phyloP scores from a whole-genome alignment of 1,140 invertebrate species.

The Cotesia glomerata region DNA sequence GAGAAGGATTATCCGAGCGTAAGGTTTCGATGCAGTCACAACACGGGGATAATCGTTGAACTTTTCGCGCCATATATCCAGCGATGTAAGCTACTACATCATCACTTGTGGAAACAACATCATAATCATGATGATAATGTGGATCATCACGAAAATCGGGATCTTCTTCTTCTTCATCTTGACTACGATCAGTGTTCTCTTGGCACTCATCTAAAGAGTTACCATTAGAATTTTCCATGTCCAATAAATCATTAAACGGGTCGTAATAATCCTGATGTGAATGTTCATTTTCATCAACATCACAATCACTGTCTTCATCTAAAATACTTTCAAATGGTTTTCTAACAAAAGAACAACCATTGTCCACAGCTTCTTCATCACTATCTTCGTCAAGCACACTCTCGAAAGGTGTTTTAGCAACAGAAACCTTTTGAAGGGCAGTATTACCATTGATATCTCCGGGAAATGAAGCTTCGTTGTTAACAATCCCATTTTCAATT shows the following conservation, averaged over 20 bases:
- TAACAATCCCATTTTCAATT: neutral
- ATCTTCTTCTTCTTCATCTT: neutral
- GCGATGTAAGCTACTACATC: slow-evolving; percentile 27
- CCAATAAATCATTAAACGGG: no score
- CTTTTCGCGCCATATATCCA: slow-evolving; percentile 29
- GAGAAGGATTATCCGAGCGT: neutral
- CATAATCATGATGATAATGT: slow-evolving; percentile 23
- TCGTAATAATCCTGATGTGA: no score
- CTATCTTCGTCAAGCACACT: neutral
- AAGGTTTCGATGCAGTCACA: slow-evolving; percentile 16
- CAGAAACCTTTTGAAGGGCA: neutral
- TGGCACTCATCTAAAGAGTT: no score
- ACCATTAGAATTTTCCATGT: no score
- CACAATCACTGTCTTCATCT: neutral
- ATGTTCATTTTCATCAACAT: no score
- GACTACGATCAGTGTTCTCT: neutral
- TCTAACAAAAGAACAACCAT: no score
- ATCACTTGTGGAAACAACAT: slow-evolving; percentile 24
- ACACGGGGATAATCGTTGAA: slow-evolving; percentile 13
- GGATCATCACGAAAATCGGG: neutral
- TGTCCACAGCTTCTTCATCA: no score
- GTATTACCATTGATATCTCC: neutral
- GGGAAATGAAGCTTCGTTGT: neutral
- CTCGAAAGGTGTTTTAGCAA: neutral
- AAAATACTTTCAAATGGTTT: neutral